Base-by-base conservation (phyloP, 2,888 invertebrate species). In the Incurvaria masculella region DNA sequence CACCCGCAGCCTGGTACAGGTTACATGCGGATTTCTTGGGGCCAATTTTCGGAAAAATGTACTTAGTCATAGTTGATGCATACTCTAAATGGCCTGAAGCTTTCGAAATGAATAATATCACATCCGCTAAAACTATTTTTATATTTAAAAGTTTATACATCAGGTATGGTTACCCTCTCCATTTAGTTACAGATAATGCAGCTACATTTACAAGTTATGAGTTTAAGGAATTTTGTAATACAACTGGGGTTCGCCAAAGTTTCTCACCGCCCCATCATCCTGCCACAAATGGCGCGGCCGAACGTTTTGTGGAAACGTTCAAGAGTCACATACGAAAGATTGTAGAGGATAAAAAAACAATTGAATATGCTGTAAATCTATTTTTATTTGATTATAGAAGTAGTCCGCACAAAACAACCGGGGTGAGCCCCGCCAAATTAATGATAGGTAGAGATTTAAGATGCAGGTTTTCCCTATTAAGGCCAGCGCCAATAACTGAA, bases 31-130 rank as follows among this genome's bases (percentile, higher is more conserved):
- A 33, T 33, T 33, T 33, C 14, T 33, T 33, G 33, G 33, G 33
- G 14, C 33, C 33, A 11, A 33, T 33, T 6, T 33, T 33, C 33
- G 33, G 33, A 8, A 33, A 33, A 33, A 33, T 33, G 33, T 33
- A 14, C 33, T 14, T 33, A 33, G 33, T 33, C 33, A 33, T 33
- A 33, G 33, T 49, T 16, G 48, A 49, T 45, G 42, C 42, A n/a
- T 49, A 39, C n/a, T 45, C 33, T 2, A 49, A 49, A n/a, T 49
- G 49, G 44, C 49, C 49, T 21, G 49, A 49, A 44, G 44, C 42
- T 20, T 44, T 47, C 41, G 44, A 26, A 2, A 50, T 47, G 49
- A 19, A 18, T 1, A 46, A 50, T 21, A 50, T 50, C 4, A 47
- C 47, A 1, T 27, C 45, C 4, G 40, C 21, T 18, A 46, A 44